Percentiles rank a stretch among this genome's conserved stretches.
These are phyloP conservation scores for Hyles lineata DNA, from an alignment of 2,888 invertebrate species.

Conservation along the genomic window DNA sequence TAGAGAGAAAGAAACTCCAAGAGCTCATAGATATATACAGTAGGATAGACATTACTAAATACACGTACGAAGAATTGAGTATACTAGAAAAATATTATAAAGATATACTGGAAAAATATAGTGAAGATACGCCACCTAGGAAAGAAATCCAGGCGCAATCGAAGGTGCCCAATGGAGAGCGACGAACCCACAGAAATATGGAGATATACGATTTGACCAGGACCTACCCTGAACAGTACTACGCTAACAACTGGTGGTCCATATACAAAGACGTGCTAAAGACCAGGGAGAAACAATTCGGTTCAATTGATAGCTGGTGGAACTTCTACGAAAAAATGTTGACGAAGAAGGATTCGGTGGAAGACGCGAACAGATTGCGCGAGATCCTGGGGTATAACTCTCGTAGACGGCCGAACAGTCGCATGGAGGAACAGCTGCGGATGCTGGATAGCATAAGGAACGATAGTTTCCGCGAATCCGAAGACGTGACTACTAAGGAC, in stretches of 20 bases:
- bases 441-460: constrained; percentile 73
- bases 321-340: constrained; percentile 73
- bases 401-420: constrained; percentile 63
- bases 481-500: constrained; percentile 62
- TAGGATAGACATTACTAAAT: constrained; percentile 72
- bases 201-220: constrained; percentile 75
- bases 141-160: constrained; percentile 46
- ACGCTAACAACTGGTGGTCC: constrained; percentile 82
- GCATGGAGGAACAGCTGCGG: constrained; percentile 72
- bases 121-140: constrained; percentile 39
- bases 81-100: constrained; percentile 77
- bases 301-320: constrained; percentile 82
- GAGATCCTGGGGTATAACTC: constrained; percentile 59
- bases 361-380: constrained; percentile 62
- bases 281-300: constrained; percentile 76
- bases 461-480: constrained; percentile 67
- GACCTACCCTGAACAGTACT: constrained; percentile 76
- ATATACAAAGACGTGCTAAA: constrained; percentile 79
- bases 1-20: constrained; percentile 69
- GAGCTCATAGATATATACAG: constrained; percentile 76
- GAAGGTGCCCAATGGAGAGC: constrained; percentile 53
- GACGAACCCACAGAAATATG: constrained; percentile 55
- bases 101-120: constrained; percentile 75
- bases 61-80: constrained; percentile 78
- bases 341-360: constrained; percentile 60